phyloP scores from a whole-genome alignment of 2,797 vertebrate genomes.

The Sarcophilus harrisii region DNA sequence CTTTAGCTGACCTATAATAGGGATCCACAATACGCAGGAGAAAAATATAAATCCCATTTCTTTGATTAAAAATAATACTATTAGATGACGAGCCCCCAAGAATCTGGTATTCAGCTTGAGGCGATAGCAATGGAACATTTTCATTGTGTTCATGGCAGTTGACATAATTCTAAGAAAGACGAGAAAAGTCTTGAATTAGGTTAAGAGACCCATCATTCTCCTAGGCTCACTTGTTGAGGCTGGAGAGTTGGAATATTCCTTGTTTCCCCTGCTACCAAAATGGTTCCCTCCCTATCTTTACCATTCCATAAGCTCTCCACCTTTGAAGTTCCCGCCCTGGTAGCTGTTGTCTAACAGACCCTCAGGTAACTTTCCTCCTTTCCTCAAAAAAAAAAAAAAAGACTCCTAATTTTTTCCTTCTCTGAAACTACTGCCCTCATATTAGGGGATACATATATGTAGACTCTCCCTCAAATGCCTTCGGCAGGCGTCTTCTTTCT shows the following conservation, averaged over 20 bases:
- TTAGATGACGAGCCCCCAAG: conserved; percentile 64
- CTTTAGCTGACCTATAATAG: conserved; percentile 55
- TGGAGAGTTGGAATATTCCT: neutral
- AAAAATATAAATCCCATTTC: conserved; percentile 74
- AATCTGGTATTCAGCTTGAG: conserved; percentile 51
- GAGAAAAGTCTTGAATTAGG: neutral
- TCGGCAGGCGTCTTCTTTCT: neutral
- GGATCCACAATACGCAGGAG: conserved; percentile 66
- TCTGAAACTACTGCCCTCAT: neutral
- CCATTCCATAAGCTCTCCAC: neutral
- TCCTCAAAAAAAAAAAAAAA: neutral
- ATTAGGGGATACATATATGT: neutral
- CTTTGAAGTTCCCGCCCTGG: neutral
- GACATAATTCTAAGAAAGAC: conserved; percentile 62
- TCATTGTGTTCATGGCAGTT: conserved; percentile 47
- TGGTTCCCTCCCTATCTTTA: rapidly evolving
- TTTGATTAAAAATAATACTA: conserved; percentile 60
- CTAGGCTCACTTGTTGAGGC: neutral
- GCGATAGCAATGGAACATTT: neutral
- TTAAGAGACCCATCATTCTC: neutral
- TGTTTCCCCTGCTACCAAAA: neutral
- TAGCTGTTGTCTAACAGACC: neutral
- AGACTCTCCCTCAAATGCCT: neutral
- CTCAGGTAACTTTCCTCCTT: neutral
- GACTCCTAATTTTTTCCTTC: neutral